phyloP scores from a whole-genome alignment of 2,888 invertebrate species.

The Entomobrya multifasciata region DNA sequence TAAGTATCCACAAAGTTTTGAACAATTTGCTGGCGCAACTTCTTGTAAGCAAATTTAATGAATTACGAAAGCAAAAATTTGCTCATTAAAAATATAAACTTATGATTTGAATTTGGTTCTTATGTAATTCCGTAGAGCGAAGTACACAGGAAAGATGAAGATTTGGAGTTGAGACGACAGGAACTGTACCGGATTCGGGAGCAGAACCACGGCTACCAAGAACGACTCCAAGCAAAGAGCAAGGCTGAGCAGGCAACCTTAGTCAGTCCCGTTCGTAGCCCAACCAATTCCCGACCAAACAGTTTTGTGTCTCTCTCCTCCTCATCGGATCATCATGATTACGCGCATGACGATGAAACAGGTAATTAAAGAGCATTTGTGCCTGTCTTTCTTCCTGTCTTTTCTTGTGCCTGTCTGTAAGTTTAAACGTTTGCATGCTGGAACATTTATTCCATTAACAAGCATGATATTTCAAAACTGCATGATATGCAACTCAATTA shows the following conservation, averaged over 20 bases:
- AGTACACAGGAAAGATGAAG: slow-evolving; percentile 88
- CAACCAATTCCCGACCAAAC: slow-evolving; percentile 80
- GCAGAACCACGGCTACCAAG: slow-evolving; percentile 85
- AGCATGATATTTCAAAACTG: not conserved
- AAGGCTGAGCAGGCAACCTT: slow-evolving; percentile 60
- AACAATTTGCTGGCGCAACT: slow-evolving; percentile 87
- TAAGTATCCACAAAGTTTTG: slow-evolving; percentile 85
- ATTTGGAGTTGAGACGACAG: slow-evolving; percentile 87
- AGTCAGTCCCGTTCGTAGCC: slow-evolving; percentile 76
- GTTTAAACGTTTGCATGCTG: not conserved
- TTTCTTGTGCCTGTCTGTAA: not conserved
- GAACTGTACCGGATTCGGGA: slow-evolving; percentile 88
- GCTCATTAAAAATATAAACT: too few species aligned
- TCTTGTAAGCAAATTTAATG: slow-evolving; percentile 85
- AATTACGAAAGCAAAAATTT: too few species aligned
- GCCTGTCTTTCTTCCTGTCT: not conserved
- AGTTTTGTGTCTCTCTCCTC: slow-evolving; percentile 80
- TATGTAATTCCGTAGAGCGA: slow-evolving; percentile 86
- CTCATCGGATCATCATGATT: slow-evolving; percentile 78
- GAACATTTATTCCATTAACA: not conserved
- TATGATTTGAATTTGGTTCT: too few species aligned
- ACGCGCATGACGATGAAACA: slow-evolving; percentile 79
- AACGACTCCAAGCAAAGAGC: slow-evolving; percentile 79
- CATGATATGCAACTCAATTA: not conserved
- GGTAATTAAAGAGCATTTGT: slow-evolving; percentile 73